Evolutionary conservation across 2,113 vertebrate genomes (phyloP).

Genomic region (Callorhinus ursinus): DNA sequence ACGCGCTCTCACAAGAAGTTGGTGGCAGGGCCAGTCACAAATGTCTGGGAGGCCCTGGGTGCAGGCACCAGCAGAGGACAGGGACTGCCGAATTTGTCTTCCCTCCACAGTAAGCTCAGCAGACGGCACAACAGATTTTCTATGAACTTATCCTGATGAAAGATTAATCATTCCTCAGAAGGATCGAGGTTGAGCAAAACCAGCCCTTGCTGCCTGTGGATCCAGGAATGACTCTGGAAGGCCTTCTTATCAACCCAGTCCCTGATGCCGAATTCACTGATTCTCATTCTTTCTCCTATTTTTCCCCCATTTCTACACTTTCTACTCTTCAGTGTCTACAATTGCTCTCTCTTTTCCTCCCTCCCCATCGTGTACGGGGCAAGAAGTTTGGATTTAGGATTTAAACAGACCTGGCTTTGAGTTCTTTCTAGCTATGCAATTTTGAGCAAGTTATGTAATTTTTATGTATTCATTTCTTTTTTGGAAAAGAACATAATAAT

Average conservation of each 20-base stretch:
- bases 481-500: not conserved
- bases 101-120: not conserved
- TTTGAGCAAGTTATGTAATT: not conserved
- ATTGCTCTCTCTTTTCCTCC: not conserved
- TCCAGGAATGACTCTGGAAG: not conserved
- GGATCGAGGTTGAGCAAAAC: no score
- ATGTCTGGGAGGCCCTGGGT: not conserved
- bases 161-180: not conserved
- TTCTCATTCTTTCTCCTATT: not conserved
- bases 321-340: not conserved
- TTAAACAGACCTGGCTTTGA: not conserved
- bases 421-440: not conserved
- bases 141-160: not conserved
- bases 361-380: not conserved
- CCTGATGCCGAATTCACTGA: not conserved
- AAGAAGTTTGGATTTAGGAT: not conserved
- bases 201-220: rapidly evolving
- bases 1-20: not conserved
- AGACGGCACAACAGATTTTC: not conserved
- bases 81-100: not conserved
- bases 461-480: not conserved
- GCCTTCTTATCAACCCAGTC: not conserved
- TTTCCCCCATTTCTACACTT: not conserved
- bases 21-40: not conserved
- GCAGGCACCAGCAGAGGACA: no score